Percentiles rank a stretch among this genome's conserved stretches.
Evolutionary conservation across 2,797 vertebrate genomes (phyloP).

Genomic region (Hirundo rustica): DNA sequence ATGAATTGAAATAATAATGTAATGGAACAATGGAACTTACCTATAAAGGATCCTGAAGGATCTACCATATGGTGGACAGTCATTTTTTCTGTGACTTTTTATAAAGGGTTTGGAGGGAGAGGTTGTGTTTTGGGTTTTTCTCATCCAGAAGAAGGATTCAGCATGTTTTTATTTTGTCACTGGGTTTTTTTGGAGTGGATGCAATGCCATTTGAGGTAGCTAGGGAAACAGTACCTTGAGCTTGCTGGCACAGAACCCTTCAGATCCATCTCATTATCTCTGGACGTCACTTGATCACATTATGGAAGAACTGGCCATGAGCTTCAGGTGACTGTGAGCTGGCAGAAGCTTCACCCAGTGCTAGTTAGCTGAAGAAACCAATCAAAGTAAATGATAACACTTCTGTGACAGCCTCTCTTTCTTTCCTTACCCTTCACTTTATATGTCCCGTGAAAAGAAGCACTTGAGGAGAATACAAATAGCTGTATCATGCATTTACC

Average conservation of each 20-base stretch:
- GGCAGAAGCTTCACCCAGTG: background rate
- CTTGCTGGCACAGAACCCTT: slow-evolving; percentile 28
- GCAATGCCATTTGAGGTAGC: slow-evolving; percentile 4
- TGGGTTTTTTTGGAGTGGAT: background rate
- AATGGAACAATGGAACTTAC: background rate
- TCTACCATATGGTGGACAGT: background rate
- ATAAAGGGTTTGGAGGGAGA: background rate
- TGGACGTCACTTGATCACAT: slow-evolving; percentile 40
- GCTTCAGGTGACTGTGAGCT: background rate
- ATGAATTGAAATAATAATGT: background rate
- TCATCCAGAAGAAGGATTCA: background rate
- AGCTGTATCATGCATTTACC: background rate
- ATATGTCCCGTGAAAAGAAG: background rate
- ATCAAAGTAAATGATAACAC: slow-evolving; percentile 8
- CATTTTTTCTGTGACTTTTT: background rate
- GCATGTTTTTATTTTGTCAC: background rate
- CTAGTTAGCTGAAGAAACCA: slow-evolving; percentile 17
- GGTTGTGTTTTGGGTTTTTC: background rate
- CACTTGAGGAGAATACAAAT: slow-evolving; percentile 21
- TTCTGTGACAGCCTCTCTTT: background rate
- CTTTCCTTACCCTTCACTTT: background rate
- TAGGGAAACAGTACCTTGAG: background rate
- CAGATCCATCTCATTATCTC: slow-evolving; percentile 58
- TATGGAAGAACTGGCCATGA: slow-evolving; percentile 33
- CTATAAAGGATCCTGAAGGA: background rate